Evolutionary conservation across 2,797 vertebrate genomes (phyloP).

Genomic region (Hoplostethus mediterraneus): DNA sequence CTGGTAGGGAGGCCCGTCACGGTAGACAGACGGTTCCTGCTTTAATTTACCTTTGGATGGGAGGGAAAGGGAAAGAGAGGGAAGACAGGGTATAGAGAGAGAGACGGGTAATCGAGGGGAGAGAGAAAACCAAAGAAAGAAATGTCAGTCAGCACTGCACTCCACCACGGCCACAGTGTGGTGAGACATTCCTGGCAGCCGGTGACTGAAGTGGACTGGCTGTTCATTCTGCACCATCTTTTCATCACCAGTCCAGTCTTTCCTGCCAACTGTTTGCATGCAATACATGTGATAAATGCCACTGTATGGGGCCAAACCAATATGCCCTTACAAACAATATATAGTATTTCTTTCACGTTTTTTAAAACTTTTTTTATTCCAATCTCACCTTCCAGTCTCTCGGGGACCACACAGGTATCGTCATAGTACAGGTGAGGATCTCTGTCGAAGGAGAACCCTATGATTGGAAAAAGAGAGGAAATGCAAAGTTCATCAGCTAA

Average conservation of each 20-base stretch:
- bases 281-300: neutral
- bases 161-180: conserved; percentile 41
- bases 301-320: neutral
- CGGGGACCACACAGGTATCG: conserved; percentile 94
- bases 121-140: conserved; percentile 1
- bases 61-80: neutral
- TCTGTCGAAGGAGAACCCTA: conserved; percentile 93
- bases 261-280: neutral
- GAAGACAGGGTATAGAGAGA: too few species aligned
- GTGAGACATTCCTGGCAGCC: conserved; percentile 69
- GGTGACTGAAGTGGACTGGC: conserved; percentile 48
- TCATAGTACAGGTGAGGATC: conserved; percentile 94
- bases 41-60: conserved; percentile 82
- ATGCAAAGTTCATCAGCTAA: neutral
- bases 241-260: conserved; percentile 13
- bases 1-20: conserved; percentile 95
- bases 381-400: conserved; percentile 92
- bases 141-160: conserved; percentile 37
- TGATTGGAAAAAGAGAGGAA: neutral
- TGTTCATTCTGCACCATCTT: conserved; percentile 48
- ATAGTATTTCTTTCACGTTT: too few species aligned
- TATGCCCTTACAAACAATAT: too few species aligned
- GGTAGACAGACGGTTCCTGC: conserved; percentile 89
- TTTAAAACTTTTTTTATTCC: neutral
- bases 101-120: neutral